Evolutionary conservation across 2,797 vertebrate genomes (phyloP).

Genomic region (Syngnathus rostellatus): DNA sequence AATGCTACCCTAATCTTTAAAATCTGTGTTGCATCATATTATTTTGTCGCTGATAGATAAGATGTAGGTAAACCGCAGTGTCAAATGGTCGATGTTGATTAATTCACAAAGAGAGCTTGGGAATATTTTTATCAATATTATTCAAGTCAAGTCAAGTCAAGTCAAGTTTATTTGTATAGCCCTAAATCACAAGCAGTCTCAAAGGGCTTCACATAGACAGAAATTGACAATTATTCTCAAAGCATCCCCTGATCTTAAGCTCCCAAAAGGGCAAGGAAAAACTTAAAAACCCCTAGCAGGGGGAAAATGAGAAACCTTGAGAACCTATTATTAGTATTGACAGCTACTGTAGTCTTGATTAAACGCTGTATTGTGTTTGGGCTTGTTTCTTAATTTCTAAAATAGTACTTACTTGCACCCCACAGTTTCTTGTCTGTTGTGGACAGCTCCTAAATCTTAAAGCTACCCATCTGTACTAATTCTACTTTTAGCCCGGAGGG

Average conservation of each 20-base stretch:
- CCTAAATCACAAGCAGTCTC: too few relatives aligned
- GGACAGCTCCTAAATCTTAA: neutral
- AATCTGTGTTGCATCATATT: neutral
- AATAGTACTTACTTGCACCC: neutral
- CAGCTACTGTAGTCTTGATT: neutral
- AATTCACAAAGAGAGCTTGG: neutral
- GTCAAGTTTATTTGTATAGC: too few relatives aligned
- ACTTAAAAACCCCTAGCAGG: too few relatives aligned
- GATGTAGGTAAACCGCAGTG: neutral
- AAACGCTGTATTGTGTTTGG: neutral
- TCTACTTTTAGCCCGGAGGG: conserved; percentile 22
- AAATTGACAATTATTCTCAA: too few relatives aligned
- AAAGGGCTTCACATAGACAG: too few relatives aligned
- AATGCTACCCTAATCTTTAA: neutral
- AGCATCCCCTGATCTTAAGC: too few relatives aligned
- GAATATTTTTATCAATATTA: neutral
- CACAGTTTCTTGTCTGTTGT: neutral
- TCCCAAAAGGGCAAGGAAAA: too few relatives aligned
- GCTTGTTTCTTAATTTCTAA: neutral
- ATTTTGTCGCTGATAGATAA: neutral
- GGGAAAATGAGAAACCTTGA: too few relatives aligned
- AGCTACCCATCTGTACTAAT: conserved; percentile 1
- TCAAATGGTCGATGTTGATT: neutral
- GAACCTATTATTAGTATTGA: neutral
- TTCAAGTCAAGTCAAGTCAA: too few relatives aligned